Evolutionary conservation across 2,888 invertebrate species (phyloP).

Genomic region (Meteorus cinctellus): DNA sequence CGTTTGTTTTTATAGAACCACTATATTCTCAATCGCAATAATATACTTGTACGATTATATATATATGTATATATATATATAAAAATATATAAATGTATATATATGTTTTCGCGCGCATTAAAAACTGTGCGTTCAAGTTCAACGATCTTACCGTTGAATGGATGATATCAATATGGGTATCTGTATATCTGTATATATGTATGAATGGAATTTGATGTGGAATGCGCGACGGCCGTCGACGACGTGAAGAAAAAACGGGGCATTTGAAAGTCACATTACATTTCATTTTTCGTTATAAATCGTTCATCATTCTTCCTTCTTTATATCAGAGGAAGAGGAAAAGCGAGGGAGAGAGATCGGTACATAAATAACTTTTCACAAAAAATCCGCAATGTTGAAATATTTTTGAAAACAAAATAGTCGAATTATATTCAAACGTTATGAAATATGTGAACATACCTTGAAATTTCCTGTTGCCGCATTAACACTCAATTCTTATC

Average conservation of each 20-base stretch:
- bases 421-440: no score
- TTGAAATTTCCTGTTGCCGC: not conserved
- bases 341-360: no score
- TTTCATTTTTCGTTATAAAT: no score
- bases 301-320: no score
- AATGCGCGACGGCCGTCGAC: no score
- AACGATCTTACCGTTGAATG: conserved; percentile 46
- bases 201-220: not conserved
- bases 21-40: conserved; percentile 28
- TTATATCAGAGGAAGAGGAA: no score
- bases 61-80: no score
- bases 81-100: not conserved
- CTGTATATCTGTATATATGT: not conserved
- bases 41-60: conserved; percentile 24
- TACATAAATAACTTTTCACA: no score
- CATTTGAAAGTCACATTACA: no score
- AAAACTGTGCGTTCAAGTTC: conserved; percentile 54
- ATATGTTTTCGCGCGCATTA: not conserved
- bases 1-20: conserved; percentile 46
- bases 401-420: no score
- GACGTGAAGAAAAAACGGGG: no score
- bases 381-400: no score
- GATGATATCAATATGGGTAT: conserved; percentile 42
- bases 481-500: not conserved
- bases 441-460: not conserved